Conservation (phyloP, 2,797 vertebrate species). For the Sebastes diaconus region DNA sequence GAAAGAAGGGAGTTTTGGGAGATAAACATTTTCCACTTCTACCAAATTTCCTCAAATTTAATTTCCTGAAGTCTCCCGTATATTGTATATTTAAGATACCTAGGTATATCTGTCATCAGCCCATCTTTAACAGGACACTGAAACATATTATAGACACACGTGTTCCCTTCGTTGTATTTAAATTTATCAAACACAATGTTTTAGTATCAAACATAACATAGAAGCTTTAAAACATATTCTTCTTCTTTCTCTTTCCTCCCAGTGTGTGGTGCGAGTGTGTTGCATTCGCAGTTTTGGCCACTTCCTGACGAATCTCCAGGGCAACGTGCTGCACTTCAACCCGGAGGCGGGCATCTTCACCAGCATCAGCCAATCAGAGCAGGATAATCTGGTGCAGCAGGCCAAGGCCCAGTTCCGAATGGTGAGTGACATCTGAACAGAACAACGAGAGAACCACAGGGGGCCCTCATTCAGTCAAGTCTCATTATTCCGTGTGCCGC, state of each 20-base stretch:
- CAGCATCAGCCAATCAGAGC: slow-evolving; percentile 91
- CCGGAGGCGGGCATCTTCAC: slow-evolving; percentile 95
- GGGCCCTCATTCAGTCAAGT: background rate
- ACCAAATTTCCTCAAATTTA: background rate
- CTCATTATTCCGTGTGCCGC: background rate
- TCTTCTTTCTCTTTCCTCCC: slow-evolving; percentile 19
- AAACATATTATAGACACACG: background rate
- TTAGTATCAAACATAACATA: background rate
- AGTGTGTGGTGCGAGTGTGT: slow-evolving; percentile 91
- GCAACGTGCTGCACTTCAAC: slow-evolving; percentile 96
- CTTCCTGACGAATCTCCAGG: slow-evolving; percentile 93
- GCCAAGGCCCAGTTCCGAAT: slow-evolving; percentile 98
- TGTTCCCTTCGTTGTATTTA: background rate
- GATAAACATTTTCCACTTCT: background rate
- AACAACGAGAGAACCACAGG: background rate
- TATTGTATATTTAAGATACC: background rate
- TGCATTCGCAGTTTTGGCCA: slow-evolving; percentile 97
- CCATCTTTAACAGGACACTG: background rate
- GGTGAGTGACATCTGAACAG: slow-evolving; percentile 83
- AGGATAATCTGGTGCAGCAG: slow-evolving; percentile 91
- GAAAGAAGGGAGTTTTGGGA: background rate
- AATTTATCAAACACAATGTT: background rate
- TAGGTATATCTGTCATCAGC: background rate
- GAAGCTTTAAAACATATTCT: background rate
- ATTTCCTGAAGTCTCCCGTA: background rate